Evolutionary conservation across 2,888 invertebrate genomes (phyloP), one percentile per base, ranked within the genome.

Genomic region (Eupithecia insigniata): DNA sequence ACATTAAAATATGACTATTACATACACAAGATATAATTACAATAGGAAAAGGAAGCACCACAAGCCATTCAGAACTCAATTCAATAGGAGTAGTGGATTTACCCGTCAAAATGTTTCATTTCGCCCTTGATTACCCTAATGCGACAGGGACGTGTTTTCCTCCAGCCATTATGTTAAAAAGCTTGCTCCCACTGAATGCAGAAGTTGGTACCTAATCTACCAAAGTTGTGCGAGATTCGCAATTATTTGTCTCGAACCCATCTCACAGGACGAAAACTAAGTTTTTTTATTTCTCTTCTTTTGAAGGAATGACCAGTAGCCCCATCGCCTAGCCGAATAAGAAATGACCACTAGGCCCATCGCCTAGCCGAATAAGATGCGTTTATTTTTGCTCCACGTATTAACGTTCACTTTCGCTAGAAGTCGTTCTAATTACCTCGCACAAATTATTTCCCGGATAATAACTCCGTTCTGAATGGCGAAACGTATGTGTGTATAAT

Each of bases 321-420:
- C 14, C 22, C 26, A 26, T 64, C 22, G 22, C 2, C 22, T 12
- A 61, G 34, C 32, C 78, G 82, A 76, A 75, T 75, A 71, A 75
- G 79, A 30, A 61, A 28, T 39, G 34, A 61, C 28, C 34, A 61
- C 61, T 32, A n/a, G 30, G 6, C 7, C n/a, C 34, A 32, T 61
- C 16, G 30, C 8, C 18, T 12, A 61, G 32, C 30, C 78, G 82
- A 77, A 76, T 75, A 71, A 75, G 79, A 83, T 81, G 82, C 78
- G 80, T 85, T 85, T 85, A 84, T 83, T 84, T 82, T 82, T 75
- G 80, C 81, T 75, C 80, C 78, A 66, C 60, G 69, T 77, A 74
- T 76, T 79, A 79, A 79, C 75, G 78, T 68, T 75, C 77, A 74
- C 77, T 79, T 79, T 77, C 74, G 75, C 74, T 71, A 43, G 73